phyloP scores from a whole-genome alignment of 2,797 vertebrate genomes.

The Alosa sapidissima region DNA sequence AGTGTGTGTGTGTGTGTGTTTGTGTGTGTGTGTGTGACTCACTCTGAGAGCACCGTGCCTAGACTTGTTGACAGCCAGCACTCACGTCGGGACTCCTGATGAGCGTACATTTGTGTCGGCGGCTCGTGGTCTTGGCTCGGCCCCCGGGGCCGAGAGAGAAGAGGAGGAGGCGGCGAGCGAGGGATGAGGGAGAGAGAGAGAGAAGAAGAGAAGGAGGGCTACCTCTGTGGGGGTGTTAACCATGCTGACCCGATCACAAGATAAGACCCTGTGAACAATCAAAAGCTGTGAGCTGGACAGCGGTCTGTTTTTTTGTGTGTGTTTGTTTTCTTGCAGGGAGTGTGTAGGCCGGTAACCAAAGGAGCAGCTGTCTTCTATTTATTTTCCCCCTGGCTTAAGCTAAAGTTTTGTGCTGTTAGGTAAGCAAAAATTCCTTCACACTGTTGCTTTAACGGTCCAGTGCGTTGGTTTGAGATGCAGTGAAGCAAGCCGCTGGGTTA shows the following conservation, averaged over 20 bases:
- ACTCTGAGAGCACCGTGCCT: background rate
- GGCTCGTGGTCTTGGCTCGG: background rate
- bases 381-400: background rate
- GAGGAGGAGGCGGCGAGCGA: too few species aligned
- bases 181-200: too few species aligned
- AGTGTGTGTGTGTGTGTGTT: background rate
- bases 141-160: background rate
- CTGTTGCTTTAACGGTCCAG: background rate
- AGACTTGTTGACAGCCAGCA: background rate
- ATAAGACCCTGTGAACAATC: constrained; percentile 27
- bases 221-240: constrained; percentile 25
- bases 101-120: constrained; percentile 22
- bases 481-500: background rate
- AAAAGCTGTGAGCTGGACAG: constrained; percentile 20
- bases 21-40: background rate
- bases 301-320: constrained; percentile 20
- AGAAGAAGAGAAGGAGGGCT: background rate
- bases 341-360: constrained; percentile 22
- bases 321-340: background rate
- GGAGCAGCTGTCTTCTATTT: background rate
- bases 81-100: constrained; percentile 21
- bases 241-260: constrained; percentile 28
- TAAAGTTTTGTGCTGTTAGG: background rate
- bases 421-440: background rate
- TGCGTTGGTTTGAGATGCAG: background rate